Conservation (phyloP, 2,888 invertebrate genomes). For the Drosophila nr. perissopoda region DNA sequence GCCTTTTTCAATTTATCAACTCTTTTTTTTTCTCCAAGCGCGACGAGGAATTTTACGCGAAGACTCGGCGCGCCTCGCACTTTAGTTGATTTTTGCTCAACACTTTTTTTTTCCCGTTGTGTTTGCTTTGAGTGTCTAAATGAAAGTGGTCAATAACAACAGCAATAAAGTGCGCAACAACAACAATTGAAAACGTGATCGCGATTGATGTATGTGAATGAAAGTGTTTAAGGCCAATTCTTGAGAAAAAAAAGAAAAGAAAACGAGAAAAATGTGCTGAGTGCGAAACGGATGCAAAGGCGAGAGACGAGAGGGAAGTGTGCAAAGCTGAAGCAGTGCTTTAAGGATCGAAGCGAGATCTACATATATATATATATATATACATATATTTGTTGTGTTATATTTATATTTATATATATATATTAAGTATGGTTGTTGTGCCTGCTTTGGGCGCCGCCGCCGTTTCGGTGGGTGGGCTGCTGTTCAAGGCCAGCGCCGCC, state of each 20-base stretch:
- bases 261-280: slow-evolving; percentile 23
- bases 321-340: background rate
- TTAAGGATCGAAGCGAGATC: background rate
- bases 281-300: background rate
- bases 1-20: slow-evolving; percentile 47
- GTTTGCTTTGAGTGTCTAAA: slow-evolving; percentile 45
- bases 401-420: background rate
- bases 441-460: slow-evolving; percentile 81
- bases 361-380: background rate
- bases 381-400: background rate
- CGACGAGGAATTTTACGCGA: slow-evolving; percentile 32
- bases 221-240: slow-evolving; percentile 46
- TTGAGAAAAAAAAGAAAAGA: slow-evolving; percentile 33
- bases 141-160: slow-evolving; percentile 65
- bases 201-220: slow-evolving; percentile 47
- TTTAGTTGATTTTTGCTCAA: slow-evolving; percentile 26
- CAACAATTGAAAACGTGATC: slow-evolving; percentile 37
- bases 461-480: slow-evolving; percentile 80
- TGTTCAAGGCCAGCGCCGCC: slow-evolving; percentile 83
- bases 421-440: slow-evolving; percentile 76
- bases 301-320: slow-evolving; percentile 7
- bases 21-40: slow-evolving; percentile 15
- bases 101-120: slow-evolving; percentile 20
- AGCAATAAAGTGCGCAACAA: slow-evolving; percentile 27
- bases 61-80: slow-evolving; percentile 21